Conservation (phyloP, 1,140 invertebrate genomes). For the Orchesella cincta region DNA sequence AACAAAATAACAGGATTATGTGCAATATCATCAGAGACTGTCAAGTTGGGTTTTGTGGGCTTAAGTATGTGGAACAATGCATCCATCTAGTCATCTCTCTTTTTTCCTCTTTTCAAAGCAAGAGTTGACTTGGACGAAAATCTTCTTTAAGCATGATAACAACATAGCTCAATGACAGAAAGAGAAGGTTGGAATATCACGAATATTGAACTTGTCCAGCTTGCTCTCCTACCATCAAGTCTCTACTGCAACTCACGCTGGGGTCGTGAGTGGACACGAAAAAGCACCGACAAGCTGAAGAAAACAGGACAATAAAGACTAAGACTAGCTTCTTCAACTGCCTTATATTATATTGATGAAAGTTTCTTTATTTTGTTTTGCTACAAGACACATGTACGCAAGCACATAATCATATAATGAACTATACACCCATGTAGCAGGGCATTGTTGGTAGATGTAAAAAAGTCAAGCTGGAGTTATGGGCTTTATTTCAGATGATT, state of each 20-base stretch:
- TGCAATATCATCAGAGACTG: slow-evolving; percentile 25
- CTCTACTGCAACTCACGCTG: too few relatives aligned
- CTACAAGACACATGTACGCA: too few relatives aligned
- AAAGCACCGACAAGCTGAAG: neutral
- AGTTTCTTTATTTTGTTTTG: too few relatives aligned
- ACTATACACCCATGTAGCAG: neutral
- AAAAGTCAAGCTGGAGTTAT: slow-evolving; percentile 7
- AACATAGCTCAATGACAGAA: slow-evolving; percentile 8
- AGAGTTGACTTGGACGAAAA: slow-evolving; percentile 16
- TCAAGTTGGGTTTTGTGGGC: slow-evolving; percentile 3
- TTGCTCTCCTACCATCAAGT: too few relatives aligned
- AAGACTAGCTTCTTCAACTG: neutral
- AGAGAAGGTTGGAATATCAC: neutral
- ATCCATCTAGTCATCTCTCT: neutral
- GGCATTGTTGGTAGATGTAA: neutral
- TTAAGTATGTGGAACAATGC: slow-evolving; percentile 10
- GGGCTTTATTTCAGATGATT: slow-evolving; percentile 11
- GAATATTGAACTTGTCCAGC: too few relatives aligned
- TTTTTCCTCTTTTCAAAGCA: neutral
- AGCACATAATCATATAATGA: too few relatives aligned
- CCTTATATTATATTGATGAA: neutral
- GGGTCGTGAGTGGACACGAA: neutral
- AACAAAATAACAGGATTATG: slow-evolving; percentile 25
- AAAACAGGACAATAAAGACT: neutral
- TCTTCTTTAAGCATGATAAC: slow-evolving; percentile 24